Conservation (phyloP, 2,888 invertebrate genomes). For the Dynastes maya region DNA sequence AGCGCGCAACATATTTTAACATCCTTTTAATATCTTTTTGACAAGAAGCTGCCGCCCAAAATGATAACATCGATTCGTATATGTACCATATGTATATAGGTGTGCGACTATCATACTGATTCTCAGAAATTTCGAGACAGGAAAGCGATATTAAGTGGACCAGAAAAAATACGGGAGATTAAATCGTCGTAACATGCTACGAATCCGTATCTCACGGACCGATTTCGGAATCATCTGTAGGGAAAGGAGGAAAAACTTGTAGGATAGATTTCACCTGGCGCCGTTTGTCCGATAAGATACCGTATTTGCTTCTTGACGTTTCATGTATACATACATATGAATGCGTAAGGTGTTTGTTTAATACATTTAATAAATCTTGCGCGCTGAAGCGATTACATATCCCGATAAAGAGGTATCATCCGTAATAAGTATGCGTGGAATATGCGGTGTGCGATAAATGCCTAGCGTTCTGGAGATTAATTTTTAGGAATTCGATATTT, state of each 20-base stretch:
- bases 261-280: slow-evolving; percentile 40
- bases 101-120: no score
- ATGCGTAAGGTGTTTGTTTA: slow-evolving; percentile 40
- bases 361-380: slow-evolving; percentile 40
- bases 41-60: no score
- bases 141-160: no score
- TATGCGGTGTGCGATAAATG: no score
- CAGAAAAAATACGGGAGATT: background rate
- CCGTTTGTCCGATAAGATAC: slow-evolving; percentile 35
- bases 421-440: no score
- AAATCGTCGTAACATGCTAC: background rate
- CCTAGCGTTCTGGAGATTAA: no score
- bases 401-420: slow-evolving; percentile 12
- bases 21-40: no score
- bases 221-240: slow-evolving; percentile 17
- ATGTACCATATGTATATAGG: no score
- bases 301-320: background rate
- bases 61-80: no score
- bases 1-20: no score
- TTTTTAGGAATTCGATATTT: no score
- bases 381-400: slow-evolving; percentile 3
- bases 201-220: background rate
- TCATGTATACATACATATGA: background rate
- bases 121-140: no score
- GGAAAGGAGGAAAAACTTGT: slow-evolving; percentile 19